A percentile compares a stretch with the other conserved stretches of the same genome.
phyloP scores from a whole-genome alignment of 2,113 vertebrate species.

The Zosterops hypoxanthus region DNA sequence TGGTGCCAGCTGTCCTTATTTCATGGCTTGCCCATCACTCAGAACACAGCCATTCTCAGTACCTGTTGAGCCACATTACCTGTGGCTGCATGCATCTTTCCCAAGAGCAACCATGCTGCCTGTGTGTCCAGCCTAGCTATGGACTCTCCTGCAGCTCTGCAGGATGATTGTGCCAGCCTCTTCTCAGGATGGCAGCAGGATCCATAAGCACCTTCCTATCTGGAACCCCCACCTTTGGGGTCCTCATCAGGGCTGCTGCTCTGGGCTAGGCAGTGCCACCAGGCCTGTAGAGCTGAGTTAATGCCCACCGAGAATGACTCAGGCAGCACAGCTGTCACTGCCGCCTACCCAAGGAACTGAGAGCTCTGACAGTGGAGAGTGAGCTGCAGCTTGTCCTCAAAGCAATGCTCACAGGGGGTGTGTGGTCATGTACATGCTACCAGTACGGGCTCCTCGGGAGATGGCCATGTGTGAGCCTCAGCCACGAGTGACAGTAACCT shows the following conservation, averaged over 20 bases:
- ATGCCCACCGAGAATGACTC: neutral
- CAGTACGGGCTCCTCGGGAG: fast-evolving
- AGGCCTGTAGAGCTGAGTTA: neutral
- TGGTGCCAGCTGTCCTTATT: neutral
- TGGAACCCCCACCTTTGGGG: neutral
- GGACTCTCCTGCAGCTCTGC: neutral
- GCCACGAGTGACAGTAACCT: fast-evolving
- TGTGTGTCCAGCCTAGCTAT: fast-evolving
- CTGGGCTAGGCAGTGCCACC: neutral
- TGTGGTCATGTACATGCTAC: neutral
- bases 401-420: neutral
- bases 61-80: neutral
- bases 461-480: neutral
- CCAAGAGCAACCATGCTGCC: fast-evolving
- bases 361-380: fast-evolving
- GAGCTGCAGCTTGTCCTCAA: neutral
- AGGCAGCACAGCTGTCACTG: neutral
- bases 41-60: neutral
- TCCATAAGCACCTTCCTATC: neutral
- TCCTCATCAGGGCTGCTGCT: neutral
- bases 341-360: neutral
- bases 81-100: neutral
- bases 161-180: neutral
- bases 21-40: neutral
- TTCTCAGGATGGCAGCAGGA: neutral